Evolutionary conservation across 2,113 vertebrate genomes (phyloP), one percentile per base, ranked within the genome.

Genomic region (Xenus cinereus): DNA sequence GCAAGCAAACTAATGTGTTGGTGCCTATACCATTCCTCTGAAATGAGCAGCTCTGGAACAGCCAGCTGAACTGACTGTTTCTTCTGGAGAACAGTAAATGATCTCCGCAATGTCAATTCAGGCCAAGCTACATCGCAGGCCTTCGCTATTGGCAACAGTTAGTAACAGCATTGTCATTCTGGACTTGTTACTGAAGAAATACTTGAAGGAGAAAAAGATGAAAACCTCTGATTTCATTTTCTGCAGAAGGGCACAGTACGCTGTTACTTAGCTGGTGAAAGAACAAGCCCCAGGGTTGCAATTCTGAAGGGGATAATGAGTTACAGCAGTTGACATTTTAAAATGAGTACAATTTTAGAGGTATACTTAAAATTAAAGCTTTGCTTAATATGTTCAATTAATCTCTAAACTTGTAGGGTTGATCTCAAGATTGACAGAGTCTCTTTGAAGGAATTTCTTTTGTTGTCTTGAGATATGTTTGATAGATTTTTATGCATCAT

Each of bases 251-350:
- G 37, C 95, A 97, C 54, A 74, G 75, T 54, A 51, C 5, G 2
- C 53, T 96, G 59, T 67, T 93, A 85, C 75, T 91, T 79, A 43
- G 80, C 90, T 66, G 88, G 81, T n/a, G 87, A 93, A 78, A 95
- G 84, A 73, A 77, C 78, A 76, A 94, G 80, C 45, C 57, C 73
- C 53, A 71, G 60, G 64, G 75, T 33, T 90, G 75, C 57, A 95
- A 14, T n/a, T 60, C 71, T 48, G 81, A 95, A 76, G 79, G 46
- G 33, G 86, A 96, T 78, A 97, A 87, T 28, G 84, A 94, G 54
- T 57, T 95, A 43, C 95, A 97, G 60, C 79, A 89, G 84, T 57
- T 90, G 50, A 84, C 68, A 20, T 96, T 96, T 83, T 87, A 93
- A 76, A 97, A 72, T 85, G 30, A 91, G n/a, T 53, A 83, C 16